Evolutionary conservation across 2,797 vertebrate genomes (phyloP).

Genomic region (Leptodactylus fallax): DNA sequence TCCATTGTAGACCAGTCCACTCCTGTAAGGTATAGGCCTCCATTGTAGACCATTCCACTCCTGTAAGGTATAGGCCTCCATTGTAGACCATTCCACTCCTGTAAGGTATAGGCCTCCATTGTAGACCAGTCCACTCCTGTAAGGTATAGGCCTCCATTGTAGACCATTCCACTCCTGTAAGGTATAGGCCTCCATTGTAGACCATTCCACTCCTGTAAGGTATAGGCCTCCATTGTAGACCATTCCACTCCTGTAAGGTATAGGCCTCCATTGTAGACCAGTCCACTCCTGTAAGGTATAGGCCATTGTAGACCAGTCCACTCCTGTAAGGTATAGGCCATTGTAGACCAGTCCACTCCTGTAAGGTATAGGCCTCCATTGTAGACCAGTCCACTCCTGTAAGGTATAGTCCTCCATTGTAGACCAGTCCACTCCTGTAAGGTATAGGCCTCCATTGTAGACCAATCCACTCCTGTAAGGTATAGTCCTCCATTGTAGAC

Average conservation of each 20-base stretch:
- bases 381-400: not conserved
- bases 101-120: not conserved
- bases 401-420: not conserved
- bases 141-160: not conserved
- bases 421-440: not conserved
- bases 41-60: not conserved
- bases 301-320: not conserved
- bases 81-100: not conserved
- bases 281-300: not conserved
- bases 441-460: not conserved
- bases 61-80: not conserved
- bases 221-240: not conserved
- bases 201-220: too few species aligned
- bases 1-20: not conserved
- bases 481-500: not conserved
- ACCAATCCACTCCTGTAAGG: not conserved
- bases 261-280: not conserved
- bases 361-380: not conserved
- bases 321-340: not conserved
- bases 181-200: too few species aligned
- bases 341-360: not conserved
- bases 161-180: not conserved
- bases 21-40: not conserved
- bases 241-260: not conserved
- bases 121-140: not conserved